Conservation (phyloP, 2,888 invertebrate genomes). For the Exocentrus adspersus region DNA sequence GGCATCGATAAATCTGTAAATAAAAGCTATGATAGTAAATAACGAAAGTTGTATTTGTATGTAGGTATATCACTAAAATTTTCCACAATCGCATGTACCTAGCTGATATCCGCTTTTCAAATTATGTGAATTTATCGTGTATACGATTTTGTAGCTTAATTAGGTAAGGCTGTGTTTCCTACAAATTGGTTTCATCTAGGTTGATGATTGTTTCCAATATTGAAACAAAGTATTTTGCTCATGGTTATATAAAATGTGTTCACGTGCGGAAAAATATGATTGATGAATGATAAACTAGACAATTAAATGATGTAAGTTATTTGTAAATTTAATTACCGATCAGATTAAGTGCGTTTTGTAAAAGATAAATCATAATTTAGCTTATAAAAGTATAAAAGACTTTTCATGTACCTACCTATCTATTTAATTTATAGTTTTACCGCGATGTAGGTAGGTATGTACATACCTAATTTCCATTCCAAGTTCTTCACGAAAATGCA, state of each 20-base stretch:
- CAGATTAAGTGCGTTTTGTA: background rate
- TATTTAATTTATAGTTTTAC: background rate
- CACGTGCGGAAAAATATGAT: background rate
- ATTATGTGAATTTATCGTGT: conserved; percentile 1
- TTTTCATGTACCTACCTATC: background rate
- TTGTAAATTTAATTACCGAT: background rate
- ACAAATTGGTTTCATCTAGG: no score
- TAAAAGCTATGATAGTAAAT: background rate
- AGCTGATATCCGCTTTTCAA: background rate
- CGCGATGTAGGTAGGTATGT: no score
- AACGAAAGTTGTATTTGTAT: background rate
- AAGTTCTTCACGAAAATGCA: no score
- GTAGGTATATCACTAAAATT: background rate
- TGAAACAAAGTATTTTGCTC: background rate
- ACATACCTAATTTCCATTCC: no score
- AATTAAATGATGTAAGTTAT: background rate
- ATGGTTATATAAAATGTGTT: background rate
- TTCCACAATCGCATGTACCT: background rate
- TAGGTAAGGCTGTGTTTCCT: background rate
- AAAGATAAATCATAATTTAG: no score
- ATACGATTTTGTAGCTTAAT: background rate
- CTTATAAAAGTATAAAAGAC: background rate
- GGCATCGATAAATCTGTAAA: background rate
- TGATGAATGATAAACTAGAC: background rate
- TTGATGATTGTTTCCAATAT: no score